phyloP scores from a whole-genome alignment of 2,797 vertebrate genomes.

The Spea hammondii region DNA sequence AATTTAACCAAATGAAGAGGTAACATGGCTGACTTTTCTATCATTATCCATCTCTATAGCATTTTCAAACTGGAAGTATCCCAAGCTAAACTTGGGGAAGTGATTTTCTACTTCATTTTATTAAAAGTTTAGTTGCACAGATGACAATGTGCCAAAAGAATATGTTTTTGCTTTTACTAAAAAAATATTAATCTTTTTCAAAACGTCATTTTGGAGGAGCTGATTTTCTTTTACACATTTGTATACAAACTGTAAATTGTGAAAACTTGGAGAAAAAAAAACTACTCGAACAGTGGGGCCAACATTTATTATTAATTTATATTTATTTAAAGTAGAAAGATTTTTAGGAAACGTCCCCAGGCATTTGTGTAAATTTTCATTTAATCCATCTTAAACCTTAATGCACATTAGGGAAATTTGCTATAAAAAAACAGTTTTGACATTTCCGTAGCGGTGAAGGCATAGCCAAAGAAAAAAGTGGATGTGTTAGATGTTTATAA shows the following conservation, averaged over 20 bases:
- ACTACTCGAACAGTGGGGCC: not conserved
- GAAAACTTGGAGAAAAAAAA: not conserved
- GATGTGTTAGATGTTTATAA: too few relatives aligned
- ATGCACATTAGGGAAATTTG: not conserved
- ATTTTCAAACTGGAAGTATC: conserved; percentile 13
- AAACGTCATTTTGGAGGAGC: conserved; percentile 2
- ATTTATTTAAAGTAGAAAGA: not conserved
- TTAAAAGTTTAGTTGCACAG: not conserved
- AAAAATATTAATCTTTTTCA: conserved; percentile 8
- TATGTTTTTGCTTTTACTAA: conserved; percentile 9
- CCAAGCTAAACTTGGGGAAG: conserved; percentile 17
- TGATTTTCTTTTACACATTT: not conserved
- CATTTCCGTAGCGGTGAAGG: too few relatives aligned
- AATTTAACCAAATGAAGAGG: not conserved
- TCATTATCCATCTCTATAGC: not conserved
- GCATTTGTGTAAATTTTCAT: not conserved
- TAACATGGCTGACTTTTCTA: not conserved
- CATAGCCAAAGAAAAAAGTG: too few relatives aligned
- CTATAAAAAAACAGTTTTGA: too few relatives aligned
- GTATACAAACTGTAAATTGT: not conserved
- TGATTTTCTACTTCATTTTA: not conserved
- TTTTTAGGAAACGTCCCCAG: not conserved
- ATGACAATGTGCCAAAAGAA: conserved; percentile 3
- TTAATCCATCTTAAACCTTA: not conserved
- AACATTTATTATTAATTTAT: not conserved